phyloP scores from a whole-genome alignment of 2,888 invertebrate species.

The Andrena bucephala region DNA sequence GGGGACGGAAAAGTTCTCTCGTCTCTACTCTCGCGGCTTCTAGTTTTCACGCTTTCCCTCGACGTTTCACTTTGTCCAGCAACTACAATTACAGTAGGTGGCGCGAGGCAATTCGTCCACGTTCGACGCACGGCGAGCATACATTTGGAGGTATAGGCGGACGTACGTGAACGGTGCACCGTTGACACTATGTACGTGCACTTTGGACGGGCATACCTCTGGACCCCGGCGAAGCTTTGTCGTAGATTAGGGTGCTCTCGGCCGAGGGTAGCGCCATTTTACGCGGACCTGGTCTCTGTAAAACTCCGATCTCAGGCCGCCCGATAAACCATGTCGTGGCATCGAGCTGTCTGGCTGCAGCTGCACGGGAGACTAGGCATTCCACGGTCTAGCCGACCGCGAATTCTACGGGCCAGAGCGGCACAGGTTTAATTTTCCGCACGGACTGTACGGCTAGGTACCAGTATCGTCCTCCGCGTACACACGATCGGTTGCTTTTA shows the following conservation, averaged over 20 bases:
- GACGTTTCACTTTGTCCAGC: constrained; percentile 69
- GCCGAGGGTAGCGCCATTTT: constrained; percentile 83
- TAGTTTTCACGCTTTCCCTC: constrained; percentile 74
- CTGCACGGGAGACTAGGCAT: constrained; percentile 76
- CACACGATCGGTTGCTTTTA: constrained; percentile 35
- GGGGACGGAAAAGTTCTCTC: constrained; percentile 60
- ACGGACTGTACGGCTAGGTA: constrained; percentile 68
- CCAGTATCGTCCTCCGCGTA: constrained; percentile 60
- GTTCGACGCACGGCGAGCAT: constrained; percentile 50
- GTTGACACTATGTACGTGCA: constrained; percentile 70
- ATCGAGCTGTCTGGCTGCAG: constrained; percentile 69
- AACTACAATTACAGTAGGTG: constrained; percentile 66
- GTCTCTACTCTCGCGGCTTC: constrained; percentile 50
- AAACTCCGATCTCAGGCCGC: constrained; percentile 63
- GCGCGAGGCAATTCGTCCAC: constrained; percentile 66
- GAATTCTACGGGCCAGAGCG: constrained; percentile 50
- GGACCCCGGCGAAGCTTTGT: constrained; percentile 67
- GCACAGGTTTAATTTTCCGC: constrained; percentile 42
- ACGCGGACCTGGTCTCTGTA: constrained; percentile 60
- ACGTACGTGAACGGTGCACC: constrained; percentile 60
- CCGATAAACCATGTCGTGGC: constrained; percentile 69
- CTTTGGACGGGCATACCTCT: constrained; percentile 71
- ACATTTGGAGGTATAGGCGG: constrained; percentile 49
- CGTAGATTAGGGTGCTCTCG: constrained; percentile 76
- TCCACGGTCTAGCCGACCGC: constrained; percentile 72